Percentiles rank a stretch among this genome's conserved stretches.
Conservation (phyloP, 2,113 vertebrate species). For the Grammomys dolichurus region DNA sequence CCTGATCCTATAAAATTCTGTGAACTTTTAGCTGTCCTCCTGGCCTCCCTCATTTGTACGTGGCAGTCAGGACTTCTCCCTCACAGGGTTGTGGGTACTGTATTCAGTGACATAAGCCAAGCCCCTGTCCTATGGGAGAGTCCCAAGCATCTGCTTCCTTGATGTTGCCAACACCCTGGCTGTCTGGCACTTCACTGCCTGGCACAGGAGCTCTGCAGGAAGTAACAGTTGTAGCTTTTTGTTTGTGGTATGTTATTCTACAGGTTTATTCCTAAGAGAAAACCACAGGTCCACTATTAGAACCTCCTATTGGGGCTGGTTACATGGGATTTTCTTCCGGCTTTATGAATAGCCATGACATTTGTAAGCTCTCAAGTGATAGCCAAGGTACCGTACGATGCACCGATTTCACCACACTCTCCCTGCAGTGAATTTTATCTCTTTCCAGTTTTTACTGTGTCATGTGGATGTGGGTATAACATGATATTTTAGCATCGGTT, state of each 20-base stretch:
- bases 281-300: background rate
- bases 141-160: background rate
- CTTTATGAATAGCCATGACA: background rate
- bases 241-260: background rate
- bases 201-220: background rate
- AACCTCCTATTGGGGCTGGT: background rate
- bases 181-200: background rate
- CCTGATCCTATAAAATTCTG: background rate
- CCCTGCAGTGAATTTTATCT: background rate
- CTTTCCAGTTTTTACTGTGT: background rate
- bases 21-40: background rate
- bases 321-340: background rate
- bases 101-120: background rate
- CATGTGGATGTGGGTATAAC: background rate
- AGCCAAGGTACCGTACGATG: background rate
- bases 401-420: background rate
- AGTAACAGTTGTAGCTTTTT: background rate
- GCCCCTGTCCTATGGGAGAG: too few species aligned
- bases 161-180: background rate
- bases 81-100: background rate
- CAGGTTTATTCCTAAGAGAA: background rate
- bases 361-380: background rate
- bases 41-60: background rate
- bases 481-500: background rate
- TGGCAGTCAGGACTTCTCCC: background rate